Percentiles rank a stretch among this genome's conserved stretches.
Evolutionary conservation across 2,888 invertebrate genomes (phyloP).

Genomic region (Lacanobia wlatinum): DNA sequence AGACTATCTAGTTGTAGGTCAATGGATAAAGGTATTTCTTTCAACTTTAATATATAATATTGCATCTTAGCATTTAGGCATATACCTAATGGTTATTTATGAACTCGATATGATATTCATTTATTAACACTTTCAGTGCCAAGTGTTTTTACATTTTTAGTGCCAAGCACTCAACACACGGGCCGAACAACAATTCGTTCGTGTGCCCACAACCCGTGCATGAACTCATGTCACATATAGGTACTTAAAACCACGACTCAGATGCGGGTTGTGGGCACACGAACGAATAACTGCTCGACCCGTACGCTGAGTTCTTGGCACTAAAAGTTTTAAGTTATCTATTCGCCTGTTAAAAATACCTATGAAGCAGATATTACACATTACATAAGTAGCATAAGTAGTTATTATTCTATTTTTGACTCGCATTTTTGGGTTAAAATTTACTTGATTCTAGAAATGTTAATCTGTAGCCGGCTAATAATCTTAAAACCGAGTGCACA

Average conservation of each 20-base stretch:
- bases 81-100: not conserved
- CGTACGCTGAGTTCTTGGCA: no score
- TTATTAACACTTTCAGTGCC: no score
- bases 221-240: no score
- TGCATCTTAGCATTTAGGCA: not conserved
- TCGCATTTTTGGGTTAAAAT: not conserved
- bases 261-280: no score
- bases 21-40: not conserved
- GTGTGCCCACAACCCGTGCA: no score
- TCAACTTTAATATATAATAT: not conserved
- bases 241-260: no score
- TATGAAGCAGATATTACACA: no score
- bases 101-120: not conserved
- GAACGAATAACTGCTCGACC: no score
- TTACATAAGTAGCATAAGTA: not conserved
- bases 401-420: slow-evolving; percentile 9
- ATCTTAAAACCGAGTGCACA: not conserved
- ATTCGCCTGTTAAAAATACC: not conserved
- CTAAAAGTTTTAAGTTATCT: no score
- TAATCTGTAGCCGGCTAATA: not conserved
- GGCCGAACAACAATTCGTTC: no score
- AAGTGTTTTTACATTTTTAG: no score
- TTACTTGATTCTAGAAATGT: not conserved
- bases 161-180: no score
- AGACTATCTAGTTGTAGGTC: not conserved